Base-by-base conservation (phyloP, 2,113 vertebrate species). In the Malurus melanocephalus region DNA sequence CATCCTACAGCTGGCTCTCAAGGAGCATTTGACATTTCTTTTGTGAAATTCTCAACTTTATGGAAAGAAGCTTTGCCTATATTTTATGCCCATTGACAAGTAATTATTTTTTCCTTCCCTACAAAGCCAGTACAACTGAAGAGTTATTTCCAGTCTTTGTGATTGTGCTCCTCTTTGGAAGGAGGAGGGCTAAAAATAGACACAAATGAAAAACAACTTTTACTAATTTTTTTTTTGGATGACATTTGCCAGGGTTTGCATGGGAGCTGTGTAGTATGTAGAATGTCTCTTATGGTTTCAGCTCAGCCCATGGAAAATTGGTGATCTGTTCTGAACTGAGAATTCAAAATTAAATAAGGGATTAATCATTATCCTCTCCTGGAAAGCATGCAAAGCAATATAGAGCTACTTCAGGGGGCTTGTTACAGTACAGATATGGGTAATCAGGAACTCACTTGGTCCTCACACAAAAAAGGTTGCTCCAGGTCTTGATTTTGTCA, bases 171-270 rank as follows among this genome's bases (percentile, higher is more conserved):
- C 3, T 53, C 27, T 78, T 79, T 60, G 23, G 13, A 82, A 56
- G 7, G 9, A 61, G 13, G 1, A 5, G 2, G 2, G 0, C 16
- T 33, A 60, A 62, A 62, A 75, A 69, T 3, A 48, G 14, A 57
- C 1, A 13, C 1, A 0, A 68, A 46, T 59, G 1, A 81, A 81
- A 71, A 42, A 7, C 13, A 42, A 30, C 2, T 35, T 73, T 38
- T 13, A 4, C 5, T 40, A 17, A 7, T 24, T 5, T 53, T 38
- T 45, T 35, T 46, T 68, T 64, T 46, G 2, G 1, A 68, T 48
- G 4, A 1, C 28, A 57, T 14, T 16, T 83, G 0, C 15, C 16
- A 33, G 20, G 7, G 6, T 12, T 76, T 76, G 7, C 7, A 16
- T 24, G 24, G 14, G 9, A 80, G n/a, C 16, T 71, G 43, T 60